phyloP scores from a whole-genome alignment of 2,113 vertebrate species.

The Coryphaenoides rupestris region DNA sequence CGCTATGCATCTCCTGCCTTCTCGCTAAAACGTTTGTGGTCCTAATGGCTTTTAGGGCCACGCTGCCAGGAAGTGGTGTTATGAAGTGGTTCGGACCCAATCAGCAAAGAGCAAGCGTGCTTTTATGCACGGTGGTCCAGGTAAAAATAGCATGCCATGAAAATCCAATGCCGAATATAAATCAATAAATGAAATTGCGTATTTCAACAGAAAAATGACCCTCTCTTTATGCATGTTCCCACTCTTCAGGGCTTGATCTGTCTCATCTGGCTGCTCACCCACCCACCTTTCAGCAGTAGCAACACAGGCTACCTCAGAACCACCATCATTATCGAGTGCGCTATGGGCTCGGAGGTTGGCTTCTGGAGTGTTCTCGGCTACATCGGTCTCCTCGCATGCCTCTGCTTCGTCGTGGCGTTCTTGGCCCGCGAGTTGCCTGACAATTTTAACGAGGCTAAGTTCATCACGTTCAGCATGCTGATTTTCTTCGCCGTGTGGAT shows the following conservation, averaged over 20 bases:
- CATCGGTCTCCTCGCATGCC: conserved; percentile 47
- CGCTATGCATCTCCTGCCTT: conserved; percentile 59
- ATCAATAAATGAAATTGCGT: background rate
- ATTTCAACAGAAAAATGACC: conserved; percentile 1
- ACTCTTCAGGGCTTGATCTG: conserved; percentile 51
- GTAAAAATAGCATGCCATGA: conserved; percentile 14
- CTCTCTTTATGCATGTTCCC: background rate
- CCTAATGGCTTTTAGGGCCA: conserved; percentile 56
- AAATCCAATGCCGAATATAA: background rate
- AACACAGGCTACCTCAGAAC: conserved; percentile 54
- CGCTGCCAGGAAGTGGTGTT: conserved; percentile 48
- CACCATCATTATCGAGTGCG: conserved; percentile 51
- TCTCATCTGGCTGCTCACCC: conserved; percentile 59
- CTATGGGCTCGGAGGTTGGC: conserved; percentile 49
- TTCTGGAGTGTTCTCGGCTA: conserved; percentile 59
- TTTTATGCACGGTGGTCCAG: conserved; percentile 66
- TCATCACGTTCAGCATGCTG: conserved; percentile 63
- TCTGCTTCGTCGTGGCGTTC: conserved; percentile 56
- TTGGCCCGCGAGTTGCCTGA: conserved; percentile 57
- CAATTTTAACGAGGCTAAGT: conserved; percentile 60
- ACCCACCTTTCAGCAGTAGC: conserved; percentile 55
- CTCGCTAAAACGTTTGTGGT: conserved; percentile 62
- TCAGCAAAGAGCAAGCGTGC: conserved; percentile 47
- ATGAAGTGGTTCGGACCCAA: conserved; percentile 57
- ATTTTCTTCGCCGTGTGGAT: conserved; percentile 63